A percentile compares a stretch with the other conserved stretches of the same genome.
Conservation (phyloP, 2,113 vertebrate species). For the Hippopotamus amphibius region DNA sequence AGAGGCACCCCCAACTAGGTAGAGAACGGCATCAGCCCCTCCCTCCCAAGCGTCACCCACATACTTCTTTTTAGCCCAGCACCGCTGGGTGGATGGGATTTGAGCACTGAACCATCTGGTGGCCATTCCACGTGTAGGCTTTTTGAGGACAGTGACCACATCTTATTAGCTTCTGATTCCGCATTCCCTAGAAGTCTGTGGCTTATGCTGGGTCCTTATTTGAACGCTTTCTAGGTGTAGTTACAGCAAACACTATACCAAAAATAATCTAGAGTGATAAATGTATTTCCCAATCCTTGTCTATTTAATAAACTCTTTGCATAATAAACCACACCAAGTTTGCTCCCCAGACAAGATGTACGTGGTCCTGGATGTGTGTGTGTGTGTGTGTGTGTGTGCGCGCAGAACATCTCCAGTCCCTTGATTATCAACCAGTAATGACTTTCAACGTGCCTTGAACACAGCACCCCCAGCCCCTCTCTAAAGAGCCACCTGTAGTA, state of each 20-base stretch:
- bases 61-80: not conserved
- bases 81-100: not conserved
- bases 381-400: not conserved
- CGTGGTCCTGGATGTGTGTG: not conserved
- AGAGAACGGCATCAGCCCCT: not conserved
- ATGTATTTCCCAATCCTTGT: not conserved
- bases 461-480: not conserved
- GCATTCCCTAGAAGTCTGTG: not conserved
- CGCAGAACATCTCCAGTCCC: not conserved
- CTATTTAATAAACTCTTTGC: not conserved
- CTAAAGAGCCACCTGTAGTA: not conserved
- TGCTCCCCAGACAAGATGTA: not conserved
- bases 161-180: not conserved
- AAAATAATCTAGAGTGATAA: not conserved
- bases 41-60: not conserved
- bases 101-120: not conserved
- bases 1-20: fast-evolving
- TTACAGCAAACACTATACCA: not conserved
- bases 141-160: not conserved
- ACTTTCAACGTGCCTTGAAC: not conserved
- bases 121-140: not conserved
- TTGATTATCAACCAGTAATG: not conserved
- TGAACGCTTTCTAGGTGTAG: not conserved
- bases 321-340: not conserved
- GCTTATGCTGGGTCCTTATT: not conserved